These are phyloP conservation scores for Turritopsis rubra DNA, from an alignment of 30 jellyfish, hydroid and myxozoan species.

Conservation along the genomic window DNA sequence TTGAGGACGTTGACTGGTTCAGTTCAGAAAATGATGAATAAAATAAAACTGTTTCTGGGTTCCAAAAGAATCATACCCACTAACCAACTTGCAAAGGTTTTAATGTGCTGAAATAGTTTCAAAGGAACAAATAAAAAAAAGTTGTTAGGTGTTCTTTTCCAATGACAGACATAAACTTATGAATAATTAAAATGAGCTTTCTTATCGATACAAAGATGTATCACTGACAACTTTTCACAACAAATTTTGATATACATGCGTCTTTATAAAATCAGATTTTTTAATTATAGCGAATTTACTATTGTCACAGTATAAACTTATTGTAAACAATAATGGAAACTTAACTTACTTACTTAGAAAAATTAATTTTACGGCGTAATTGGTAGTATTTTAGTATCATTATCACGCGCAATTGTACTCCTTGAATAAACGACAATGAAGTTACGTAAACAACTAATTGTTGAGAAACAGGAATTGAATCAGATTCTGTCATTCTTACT, in stretches of 20 bases:
- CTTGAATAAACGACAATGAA: neutral
- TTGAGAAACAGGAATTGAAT: neutral
- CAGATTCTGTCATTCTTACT: neutral
- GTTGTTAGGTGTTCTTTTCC: neutral
- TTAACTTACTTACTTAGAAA: neutral
- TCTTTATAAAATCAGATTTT: neutral
- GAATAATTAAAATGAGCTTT: neutral
- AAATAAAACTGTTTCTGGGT: neutral
- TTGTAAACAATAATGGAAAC: neutral
- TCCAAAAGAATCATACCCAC: neutral
- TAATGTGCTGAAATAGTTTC: neutral
- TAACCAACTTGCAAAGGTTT: neutral
- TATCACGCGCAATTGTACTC: neutral
- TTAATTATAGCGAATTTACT: neutral
- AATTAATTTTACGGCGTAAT: neutral
- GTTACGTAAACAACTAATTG: neutral
- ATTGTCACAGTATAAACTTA: neutral
- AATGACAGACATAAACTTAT: neutral
- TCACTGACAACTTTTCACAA: neutral
- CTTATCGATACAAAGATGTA: neutral
- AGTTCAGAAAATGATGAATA: neutral
- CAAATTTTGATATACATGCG: neutral
- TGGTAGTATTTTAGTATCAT: neutral
- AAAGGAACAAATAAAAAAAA: neutral
- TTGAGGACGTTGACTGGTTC: neutral